Base-by-base conservation (phyloP, 2,797 vertebrate genomes). In the Onychomys torridus region DNA sequence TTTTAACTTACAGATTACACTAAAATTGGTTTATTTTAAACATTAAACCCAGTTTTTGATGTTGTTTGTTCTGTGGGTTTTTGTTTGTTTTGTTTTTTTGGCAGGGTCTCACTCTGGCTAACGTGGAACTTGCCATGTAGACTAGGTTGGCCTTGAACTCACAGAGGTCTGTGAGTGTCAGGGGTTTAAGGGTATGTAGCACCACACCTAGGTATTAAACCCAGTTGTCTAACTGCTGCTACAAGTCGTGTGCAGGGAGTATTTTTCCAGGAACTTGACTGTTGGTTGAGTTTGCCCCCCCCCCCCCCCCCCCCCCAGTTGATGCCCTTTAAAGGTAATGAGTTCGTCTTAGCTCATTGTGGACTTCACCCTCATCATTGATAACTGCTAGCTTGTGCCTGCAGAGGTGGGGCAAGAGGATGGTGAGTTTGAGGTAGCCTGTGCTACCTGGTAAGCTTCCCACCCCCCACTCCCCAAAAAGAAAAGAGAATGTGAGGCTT, bases 1-100 rank as follows among this genome's bases (percentile, higher is more conserved):
- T 92, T 76, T 91, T 92, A 93, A 75, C 19, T 95, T 85, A 2
- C 59, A 78, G 49, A 67, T 57, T 40, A 19, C 92, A 89, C 61
- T 85, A 63, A 87, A 85, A 81, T 92, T 89, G 32, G 55, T 12
- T 88, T 32, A 69, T 43, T 95, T 75, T 23, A 46, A 90, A 82
- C 84, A 89, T 73, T 57, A 73, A 34, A 65, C 10, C 37, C 59
- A 46, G 40, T 32, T 59, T n/a, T 55, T 55, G 52, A 12, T 52
- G 52, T 55, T 55, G 52, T 55, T 55, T 55, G 52, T 55, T 55
- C 52, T 55, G 52, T 55, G 49, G 49, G 52, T 2, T 52, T 14
- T 52, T 52, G 13, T 52, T 43, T 63, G 14, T 55, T 49, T 34
- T 69, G n/a, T 49, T 37, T 85, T 85, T 34, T 65, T 85, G 49